These are phyloP conservation scores for Ptilonorhynchus violaceus DNA, from an alignment of 2,113 vertebrate species.

Conservation along the genomic window DNA sequence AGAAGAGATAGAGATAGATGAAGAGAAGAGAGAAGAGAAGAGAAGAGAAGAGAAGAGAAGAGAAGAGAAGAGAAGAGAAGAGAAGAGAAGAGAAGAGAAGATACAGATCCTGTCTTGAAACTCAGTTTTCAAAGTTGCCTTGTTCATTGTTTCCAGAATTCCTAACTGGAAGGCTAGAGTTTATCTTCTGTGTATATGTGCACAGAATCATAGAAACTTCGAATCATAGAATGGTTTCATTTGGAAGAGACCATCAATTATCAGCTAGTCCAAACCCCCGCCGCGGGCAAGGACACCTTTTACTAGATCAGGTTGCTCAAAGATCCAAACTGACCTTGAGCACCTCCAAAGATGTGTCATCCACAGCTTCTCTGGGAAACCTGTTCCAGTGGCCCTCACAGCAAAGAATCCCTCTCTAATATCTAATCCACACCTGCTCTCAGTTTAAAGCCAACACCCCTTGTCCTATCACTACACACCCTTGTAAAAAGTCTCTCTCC, in stretches of 20 bases:
- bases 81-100: background rate
- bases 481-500: background rate
- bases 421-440: background rate
- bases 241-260: background rate
- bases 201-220: background rate
- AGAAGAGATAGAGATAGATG: background rate
- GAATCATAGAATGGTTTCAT: background rate
- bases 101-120: background rate
- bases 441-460: background rate
- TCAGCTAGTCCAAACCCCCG: background rate
- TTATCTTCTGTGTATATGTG: background rate
- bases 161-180: background rate
- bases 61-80: background rate
- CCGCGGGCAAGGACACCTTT: background rate
- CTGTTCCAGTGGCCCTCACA: background rate
- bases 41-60: background rate
- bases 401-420: background rate
- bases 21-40: background rate
- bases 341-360: fast-evolving
- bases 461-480: background rate
- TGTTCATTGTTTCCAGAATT: background rate
- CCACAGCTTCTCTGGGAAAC: background rate
- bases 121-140: background rate
- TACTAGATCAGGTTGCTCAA: background rate
- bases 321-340: background rate